A percentile compares a stretch with the other conserved stretches of the same genome.
Evolutionary conservation across 2,888 invertebrate genomes (phyloP).

Genomic region (Oxyteleia sp.): DNA sequence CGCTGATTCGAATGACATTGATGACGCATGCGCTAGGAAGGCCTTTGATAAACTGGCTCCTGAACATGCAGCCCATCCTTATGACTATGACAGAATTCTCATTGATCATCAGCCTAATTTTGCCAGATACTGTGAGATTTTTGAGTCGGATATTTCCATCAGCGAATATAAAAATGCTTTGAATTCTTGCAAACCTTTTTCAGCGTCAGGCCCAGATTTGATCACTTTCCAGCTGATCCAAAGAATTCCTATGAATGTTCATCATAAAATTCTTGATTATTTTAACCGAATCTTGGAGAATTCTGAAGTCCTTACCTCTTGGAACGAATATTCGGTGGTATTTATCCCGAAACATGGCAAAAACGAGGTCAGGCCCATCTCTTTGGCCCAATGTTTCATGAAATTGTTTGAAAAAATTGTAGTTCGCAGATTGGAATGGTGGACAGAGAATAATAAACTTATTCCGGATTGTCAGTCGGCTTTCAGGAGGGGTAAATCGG

Average conservation of each 20-base stretch:
- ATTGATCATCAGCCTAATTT: too few species aligned
- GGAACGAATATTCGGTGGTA: not conserved
- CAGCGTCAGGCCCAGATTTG: slow-evolving; percentile 3
- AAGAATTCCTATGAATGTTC: slow-evolving; percentile 6
- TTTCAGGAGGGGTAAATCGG: slow-evolving; percentile 48
- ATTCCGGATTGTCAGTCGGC: slow-evolving; percentile 51
- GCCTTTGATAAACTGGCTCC: too few species aligned
- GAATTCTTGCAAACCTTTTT: not conserved
- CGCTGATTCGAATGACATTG: too few species aligned
- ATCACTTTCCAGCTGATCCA: not conserved
- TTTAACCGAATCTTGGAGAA: not conserved
- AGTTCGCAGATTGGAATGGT: slow-evolving; percentile 65
- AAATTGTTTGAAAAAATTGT: slow-evolving; percentile 64
- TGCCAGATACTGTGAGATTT: too few species aligned
- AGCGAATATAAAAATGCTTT: slow-evolving; percentile 5
- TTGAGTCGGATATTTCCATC: too few species aligned
- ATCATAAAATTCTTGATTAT: not conserved
- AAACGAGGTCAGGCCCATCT: not conserved
- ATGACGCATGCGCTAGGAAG: too few species aligned
- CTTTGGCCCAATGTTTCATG: not conserved
- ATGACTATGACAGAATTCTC: too few species aligned
- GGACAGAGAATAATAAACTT: slow-evolving; percentile 38
- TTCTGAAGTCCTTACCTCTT: not conserved
- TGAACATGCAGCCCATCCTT: too few species aligned
- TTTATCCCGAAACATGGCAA: not conserved